Base-by-base conservation (phyloP, 1,140 invertebrate species). In the Linepithema humile region DNA sequence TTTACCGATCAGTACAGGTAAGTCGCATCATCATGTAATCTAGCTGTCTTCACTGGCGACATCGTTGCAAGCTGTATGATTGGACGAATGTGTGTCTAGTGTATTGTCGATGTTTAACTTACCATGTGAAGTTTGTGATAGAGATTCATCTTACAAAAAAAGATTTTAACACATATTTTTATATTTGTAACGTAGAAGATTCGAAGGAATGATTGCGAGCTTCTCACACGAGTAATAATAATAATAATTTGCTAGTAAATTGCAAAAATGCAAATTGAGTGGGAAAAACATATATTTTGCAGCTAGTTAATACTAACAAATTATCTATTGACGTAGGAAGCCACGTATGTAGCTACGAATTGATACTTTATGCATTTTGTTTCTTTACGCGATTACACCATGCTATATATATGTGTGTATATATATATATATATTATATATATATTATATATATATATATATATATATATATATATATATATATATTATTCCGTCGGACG, bases 1-100 rank as follows among this genome's bases (percentile, higher is more conserved):
- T 94, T 93, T 92, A 92, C 93, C 90, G 93, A 94, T 92, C 93
- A 93, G 85, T 93, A 93, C 92, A 93, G 93, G 93, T 94, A 93
- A 94, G 93, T 93, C 80, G 89, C 82, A 91, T 87, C 88, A 90
- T 91, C 88, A 91, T 60, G 77, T 92, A 91, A 90, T 91, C 89
- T 86, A 20, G 78, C 72, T 83, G 70, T 60, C 75, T 64, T 77
- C 26, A 85, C 83, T 82, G 85, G 89, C 85, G 35, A 23, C 84
- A 84, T 91, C 83, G 85, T 90, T 89, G 82, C 85, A 82, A 87
- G 88, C 60, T 84, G 65, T 84, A 62, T 50, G 72, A 65, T 45
- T 83, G 69, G 23, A 62, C 9, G 84, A 59, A 84, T 69, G 15
- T 60, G 45, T 50, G n/a, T 20, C 50, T 17, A 29, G 26, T 17